Base-by-base conservation (phyloP, 64 coral and sea anemone genomes). In the Hydrozoanthus tunicans region DNA sequence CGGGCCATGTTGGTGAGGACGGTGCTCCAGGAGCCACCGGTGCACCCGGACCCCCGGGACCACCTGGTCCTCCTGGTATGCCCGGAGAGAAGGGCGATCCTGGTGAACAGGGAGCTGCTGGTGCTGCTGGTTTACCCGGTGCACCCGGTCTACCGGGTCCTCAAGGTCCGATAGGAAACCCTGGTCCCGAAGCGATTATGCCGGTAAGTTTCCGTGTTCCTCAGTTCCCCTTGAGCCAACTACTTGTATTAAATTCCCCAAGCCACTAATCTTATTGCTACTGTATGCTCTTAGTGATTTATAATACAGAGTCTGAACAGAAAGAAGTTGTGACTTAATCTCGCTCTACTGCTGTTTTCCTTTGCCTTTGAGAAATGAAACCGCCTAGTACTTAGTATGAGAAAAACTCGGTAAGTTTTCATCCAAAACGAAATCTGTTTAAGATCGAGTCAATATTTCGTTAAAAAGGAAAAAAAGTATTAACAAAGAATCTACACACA, bases 1-100 rank as follows among this genome's bases (percentile, higher is more conserved):
- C 97, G 74, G 97, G 97, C n/a, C 97, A 99, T 93, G 97, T 99
- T 25, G 97, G 97, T 64, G 97, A 99, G 73, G 97, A 99, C 62
- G 97, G 97, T 94, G 94, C 97, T 7, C 97, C 97, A 9, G 97
- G 97, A 51, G 97, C 97, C 9, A 95, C 97, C 0, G 97, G 97
- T 83, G 92, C 97, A 26, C 84, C 92, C 7, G 97, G 97, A 25
- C 97, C 97, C 5, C 94, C 97, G 13, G 97, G 97, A 55, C 93
- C 97, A 80, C 90, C 97, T 13, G 97, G 97, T 89, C 91, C 97
- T 94, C 97, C 97, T 89, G 97, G 97, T 94, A 86, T 99, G 77
- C 97, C 97, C 4, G 97, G 97, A 86, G 97, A 99, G 55, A 99
- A 99, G 71, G 97, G 97, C 84, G 97, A 99, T 53, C 89, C 92